These are phyloP conservation scores for Dromas ardeola DNA, from an alignment of 2,113 vertebrate species.

Conservation along the genomic window DNA sequence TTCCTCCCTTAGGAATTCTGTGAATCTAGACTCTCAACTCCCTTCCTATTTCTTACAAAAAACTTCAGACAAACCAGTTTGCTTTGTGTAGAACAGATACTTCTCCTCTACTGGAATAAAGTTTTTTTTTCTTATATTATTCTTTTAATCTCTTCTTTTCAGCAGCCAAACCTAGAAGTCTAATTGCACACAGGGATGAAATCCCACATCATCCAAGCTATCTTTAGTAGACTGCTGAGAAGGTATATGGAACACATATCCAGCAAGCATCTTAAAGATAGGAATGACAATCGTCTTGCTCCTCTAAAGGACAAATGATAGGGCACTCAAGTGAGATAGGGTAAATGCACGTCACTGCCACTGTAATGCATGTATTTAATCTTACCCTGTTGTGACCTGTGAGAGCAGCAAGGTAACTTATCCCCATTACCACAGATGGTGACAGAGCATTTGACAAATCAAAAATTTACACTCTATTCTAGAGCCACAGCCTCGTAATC, in stretches of 20 bases:
- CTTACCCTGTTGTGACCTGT: not conserved
- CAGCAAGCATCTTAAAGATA: not conserved
- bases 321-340: not conserved
- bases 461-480: not conserved
- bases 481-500: not conserved
- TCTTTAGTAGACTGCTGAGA: not conserved
- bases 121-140: not conserved
- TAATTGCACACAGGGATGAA: not conserved
- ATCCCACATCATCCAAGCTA: not conserved
- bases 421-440: not conserved
- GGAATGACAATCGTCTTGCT: not conserved
- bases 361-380: not conserved
- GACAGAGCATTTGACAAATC: not conserved
- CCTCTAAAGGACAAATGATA: not conserved
- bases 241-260: not conserved
- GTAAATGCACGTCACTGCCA: not conserved
- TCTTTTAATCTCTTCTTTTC: not conserved
- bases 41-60: not conserved
- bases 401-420: not conserved
- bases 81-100: not conserved
- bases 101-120: not conserved
- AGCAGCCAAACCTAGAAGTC: not conserved
- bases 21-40: not conserved
- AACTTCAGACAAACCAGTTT: not conserved
- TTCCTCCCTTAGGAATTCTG: not conserved